A percentile compares a stretch with the other conserved stretches of the same genome.
phyloP scores from a whole-genome alignment of 2,888 invertebrate genomes.

The Thymelicus sylvestris region DNA sequence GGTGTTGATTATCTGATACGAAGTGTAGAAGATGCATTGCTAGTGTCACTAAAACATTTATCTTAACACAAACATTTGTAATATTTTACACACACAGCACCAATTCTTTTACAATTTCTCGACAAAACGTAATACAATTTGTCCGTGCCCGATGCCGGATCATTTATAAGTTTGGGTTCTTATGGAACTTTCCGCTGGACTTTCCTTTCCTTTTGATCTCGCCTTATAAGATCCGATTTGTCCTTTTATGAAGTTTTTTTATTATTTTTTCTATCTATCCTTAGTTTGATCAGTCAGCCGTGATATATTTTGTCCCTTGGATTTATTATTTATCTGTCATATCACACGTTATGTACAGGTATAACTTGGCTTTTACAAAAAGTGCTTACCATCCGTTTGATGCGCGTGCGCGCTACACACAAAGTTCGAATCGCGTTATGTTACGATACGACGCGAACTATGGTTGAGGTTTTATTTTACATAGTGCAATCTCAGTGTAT shows the following conservation, averaged over 20 bases:
- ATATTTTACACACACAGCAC: slow-evolving; percentile 5
- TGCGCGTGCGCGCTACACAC: too few relatives aligned
- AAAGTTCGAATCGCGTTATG: too few relatives aligned
- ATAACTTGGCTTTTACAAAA: neutral
- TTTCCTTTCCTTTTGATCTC: slow-evolving; percentile 62
- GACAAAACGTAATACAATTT: slow-evolving; percentile 56
- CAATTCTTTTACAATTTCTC: slow-evolving; percentile 18
- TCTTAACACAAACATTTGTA: neutral
- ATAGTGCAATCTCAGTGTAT: too few relatives aligned
- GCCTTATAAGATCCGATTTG: slow-evolving; percentile 47
- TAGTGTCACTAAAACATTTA: too few relatives aligned
- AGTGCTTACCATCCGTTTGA: too few relatives aligned
- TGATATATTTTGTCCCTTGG: neutral
- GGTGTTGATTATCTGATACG: too few relatives aligned
- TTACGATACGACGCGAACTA: too few relatives aligned
- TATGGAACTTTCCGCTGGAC: slow-evolving; percentile 50
- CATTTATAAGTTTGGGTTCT: slow-evolving; percentile 52
- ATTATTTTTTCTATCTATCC: slow-evolving; percentile 52
- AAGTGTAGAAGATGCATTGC: too few relatives aligned
- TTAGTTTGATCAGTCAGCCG: slow-evolving; percentile 41
- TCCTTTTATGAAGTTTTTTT: slow-evolving; percentile 57
- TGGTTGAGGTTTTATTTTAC: too few relatives aligned
- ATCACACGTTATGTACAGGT: neutral
- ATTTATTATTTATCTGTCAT: neutral
- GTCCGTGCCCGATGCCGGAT: slow-evolving; percentile 49